Percentiles rank a stretch among this genome's conserved stretches.
Evolutionary conservation across 2,113 vertebrate species (phyloP).

Genomic region (Gymnogyps californianus): DNA sequence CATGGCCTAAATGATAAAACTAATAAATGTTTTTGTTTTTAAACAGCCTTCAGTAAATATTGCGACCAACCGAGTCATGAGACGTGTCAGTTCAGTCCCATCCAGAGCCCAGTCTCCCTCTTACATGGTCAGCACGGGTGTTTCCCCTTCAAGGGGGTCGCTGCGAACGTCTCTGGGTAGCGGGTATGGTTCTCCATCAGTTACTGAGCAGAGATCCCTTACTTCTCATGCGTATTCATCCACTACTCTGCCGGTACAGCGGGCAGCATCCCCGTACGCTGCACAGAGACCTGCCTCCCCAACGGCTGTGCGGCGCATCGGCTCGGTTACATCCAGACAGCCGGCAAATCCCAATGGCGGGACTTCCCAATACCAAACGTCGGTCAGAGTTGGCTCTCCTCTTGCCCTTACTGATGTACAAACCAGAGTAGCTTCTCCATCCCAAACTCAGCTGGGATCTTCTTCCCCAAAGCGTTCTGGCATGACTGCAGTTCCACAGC

Average conservation of each 20-base stretch:
- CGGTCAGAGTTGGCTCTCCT: conserved; percentile 82
- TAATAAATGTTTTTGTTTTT: not conserved
- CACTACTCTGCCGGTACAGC: conserved; percentile 86
- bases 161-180: conserved; percentile 85
- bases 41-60: conserved; percentile 72
- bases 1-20: not conserved
- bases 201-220: conserved; percentile 81
- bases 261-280: conserved; percentile 80
- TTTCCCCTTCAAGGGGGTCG: conserved; percentile 89
- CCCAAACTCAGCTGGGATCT: conserved; percentile 81
- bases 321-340: conserved; percentile 79
- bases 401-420: conserved; percentile 78
- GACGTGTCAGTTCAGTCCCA: conserved; percentile 93
- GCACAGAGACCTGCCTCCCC: conserved; percentile 84
- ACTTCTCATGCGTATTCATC: conserved; percentile 80
- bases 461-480: conserved; percentile 85
- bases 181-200: conserved; percentile 85
- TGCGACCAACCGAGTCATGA: conserved; percentile 82
- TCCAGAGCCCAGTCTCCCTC: conserved; percentile 94
- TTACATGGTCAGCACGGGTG: conserved; percentile 76
- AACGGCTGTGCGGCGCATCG: conserved; percentile 77
- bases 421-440: conserved; percentile 69
- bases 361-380: conserved; percentile 78
- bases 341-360: conserved; percentile 70
- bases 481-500: conserved; percentile 92